Evolutionary conservation across 2,888 invertebrate species (phyloP).

Genomic region (Chalcis sispes): DNA sequence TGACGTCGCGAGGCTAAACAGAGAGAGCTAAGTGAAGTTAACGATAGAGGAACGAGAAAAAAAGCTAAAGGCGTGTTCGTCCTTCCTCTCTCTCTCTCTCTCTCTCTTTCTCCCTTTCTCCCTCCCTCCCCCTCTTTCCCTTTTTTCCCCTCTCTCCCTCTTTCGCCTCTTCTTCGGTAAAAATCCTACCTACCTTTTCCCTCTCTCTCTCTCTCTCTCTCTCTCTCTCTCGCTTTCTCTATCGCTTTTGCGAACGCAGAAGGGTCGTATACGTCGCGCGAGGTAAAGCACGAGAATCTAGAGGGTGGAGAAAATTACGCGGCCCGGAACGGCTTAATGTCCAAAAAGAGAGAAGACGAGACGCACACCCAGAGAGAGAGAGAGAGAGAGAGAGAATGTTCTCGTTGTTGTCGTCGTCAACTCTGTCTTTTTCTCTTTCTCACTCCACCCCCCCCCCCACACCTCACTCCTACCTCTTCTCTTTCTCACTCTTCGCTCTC

Average conservation of each 20-base stretch:
- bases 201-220: not conserved
- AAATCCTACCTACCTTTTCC: too few relatives aligned
- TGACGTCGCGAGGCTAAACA: conserved; percentile 60
- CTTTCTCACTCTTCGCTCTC: too few relatives aligned
- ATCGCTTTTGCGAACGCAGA: not conserved
- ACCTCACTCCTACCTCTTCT: too few relatives aligned
- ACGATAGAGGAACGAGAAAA: conserved; percentile 63
- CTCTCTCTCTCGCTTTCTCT: not conserved
- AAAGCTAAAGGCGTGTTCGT: not conserved
- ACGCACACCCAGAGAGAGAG: not conserved
- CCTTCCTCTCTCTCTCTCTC: not conserved
- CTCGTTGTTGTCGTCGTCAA: too few relatives aligned
- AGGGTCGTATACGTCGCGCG: conserved; percentile 60
- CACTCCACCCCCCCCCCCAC: too few relatives aligned
- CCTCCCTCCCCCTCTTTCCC: not conserved
- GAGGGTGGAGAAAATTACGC: conserved; percentile 62
- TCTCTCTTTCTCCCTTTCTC: not conserved
- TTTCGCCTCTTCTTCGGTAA: not conserved
- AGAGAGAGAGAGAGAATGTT: not conserved
- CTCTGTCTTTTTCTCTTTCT: too few relatives aligned
- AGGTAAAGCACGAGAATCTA: too few relatives aligned
- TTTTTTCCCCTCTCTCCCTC: not conserved
- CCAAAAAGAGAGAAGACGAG: conserved; percentile 59
- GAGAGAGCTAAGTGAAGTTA: conserved; percentile 70
- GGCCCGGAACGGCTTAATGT: conserved; percentile 70